phyloP scores from a whole-genome alignment of 2,797 vertebrate genomes.

The Galagoides demidoff region DNA sequence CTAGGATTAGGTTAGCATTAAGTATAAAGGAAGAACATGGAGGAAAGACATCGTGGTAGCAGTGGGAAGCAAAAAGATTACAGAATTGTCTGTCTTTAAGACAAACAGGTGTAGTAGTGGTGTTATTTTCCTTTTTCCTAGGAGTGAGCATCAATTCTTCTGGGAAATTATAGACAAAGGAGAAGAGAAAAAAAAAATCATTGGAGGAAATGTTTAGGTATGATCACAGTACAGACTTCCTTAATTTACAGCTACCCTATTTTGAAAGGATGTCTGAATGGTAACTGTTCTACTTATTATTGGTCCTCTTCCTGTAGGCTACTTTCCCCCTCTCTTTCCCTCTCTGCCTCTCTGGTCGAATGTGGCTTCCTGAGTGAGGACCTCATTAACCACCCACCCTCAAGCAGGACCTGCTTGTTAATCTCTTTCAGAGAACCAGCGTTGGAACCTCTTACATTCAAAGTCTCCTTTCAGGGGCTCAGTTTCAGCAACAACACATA shows the following conservation, averaged over 20 bases:
- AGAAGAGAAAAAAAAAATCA: slow-evolving; percentile 1
- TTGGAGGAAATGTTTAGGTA: background rate
- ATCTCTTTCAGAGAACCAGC: background rate
- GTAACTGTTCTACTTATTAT: background rate
- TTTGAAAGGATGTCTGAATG: background rate
- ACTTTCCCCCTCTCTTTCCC: background rate
- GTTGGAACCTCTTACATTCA: background rate
- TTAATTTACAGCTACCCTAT: background rate
- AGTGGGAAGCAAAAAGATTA: background rate
- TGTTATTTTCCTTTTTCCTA: background rate
- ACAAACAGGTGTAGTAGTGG: background rate
- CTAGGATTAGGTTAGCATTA: background rate
- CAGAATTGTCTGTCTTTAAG: background rate
- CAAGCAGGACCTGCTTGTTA: background rate
- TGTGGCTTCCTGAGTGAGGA: background rate
- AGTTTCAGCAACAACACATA: background rate
- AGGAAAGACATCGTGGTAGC: background rate
- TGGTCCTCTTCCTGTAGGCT: background rate
- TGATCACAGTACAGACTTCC: background rate
- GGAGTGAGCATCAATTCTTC: background rate
- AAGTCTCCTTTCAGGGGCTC: background rate
- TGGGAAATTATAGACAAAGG: background rate
- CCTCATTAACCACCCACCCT: background rate
- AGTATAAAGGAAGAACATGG: background rate
- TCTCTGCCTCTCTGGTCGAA: background rate